Evolutionary conservation across 2,888 invertebrate genomes (phyloP), one percentile per base, ranked within the genome.

Genomic region (Eupithecia subfuscata): DNA sequence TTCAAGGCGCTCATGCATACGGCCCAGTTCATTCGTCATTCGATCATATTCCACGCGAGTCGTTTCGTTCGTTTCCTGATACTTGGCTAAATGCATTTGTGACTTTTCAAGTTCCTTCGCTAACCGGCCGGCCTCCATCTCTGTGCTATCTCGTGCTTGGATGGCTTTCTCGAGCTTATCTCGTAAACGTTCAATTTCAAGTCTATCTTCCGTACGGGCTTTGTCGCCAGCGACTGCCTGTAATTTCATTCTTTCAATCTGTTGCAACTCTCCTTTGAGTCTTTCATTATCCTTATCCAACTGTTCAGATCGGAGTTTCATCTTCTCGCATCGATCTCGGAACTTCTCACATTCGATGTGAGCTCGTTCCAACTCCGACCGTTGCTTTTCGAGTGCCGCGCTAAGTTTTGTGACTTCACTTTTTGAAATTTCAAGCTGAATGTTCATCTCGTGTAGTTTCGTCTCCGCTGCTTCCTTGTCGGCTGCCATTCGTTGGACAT

Each of bases 281-380:
- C 95, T 85, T 79, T 94, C 95, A 78, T 95, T 95, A 80, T 95
- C 95, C 83, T 96, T 96, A 84, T 97, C 97, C 75, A 97, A 89
- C 84, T 96, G 96, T 75, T 97, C 97, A 72, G 96, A 95, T 80
- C 96, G 96, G 74, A 96, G 89, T 84, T 97, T 97, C n/a, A 98
- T 92, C 92, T 98, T 98, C 87, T 98, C 98, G 88, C 98, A 97
- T 79, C 98, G 96, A 85, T 98, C 98, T 83, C 97, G 96, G 79
- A 98, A 96, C 93, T 98, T 98, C 88, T 98, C 98, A 84, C 97
- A 97, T 92, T 98, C 98, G 88, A 98, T 98, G 86, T 97, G 97
- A 82, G 98, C 97, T 68, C 98, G 95, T 90, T 98, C 98, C 84
- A 98, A 95, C 85, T 98, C 98, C 80, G 96, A 94, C 63, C 97